Percentiles rank a stretch among this genome's conserved stretches.
phyloP scores from a whole-genome alignment of 2,888 invertebrate genomes.

The Cynaeus angustus region DNA sequence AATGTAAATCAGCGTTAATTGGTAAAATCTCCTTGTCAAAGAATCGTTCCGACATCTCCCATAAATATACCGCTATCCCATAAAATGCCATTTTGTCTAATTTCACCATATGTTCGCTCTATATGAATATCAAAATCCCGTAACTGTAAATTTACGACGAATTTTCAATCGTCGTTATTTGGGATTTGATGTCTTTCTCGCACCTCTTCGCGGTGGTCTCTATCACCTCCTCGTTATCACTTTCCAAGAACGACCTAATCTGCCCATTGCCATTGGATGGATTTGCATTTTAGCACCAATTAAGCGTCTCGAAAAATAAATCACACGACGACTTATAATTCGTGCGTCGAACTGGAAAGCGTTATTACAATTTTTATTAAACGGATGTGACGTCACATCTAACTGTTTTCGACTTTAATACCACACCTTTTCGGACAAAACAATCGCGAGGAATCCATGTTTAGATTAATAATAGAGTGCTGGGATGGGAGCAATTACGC shows the following conservation, averaged over 20 bases:
- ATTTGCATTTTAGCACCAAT: constrained; percentile 39
- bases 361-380: constrained; percentile 50
- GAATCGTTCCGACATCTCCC: background rate
- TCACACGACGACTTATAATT: constrained; percentile 3
- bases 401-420: constrained; percentile 60
- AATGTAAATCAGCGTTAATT: no score
- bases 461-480: constrained; percentile 60
- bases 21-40: no score
- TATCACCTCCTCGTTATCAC: constrained; percentile 38
- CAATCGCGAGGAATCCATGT: constrained; percentile 61
- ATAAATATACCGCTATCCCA: constrained; percentile 38
- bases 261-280: constrained; percentile 20
- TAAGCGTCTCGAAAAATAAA: constrained; percentile 25
- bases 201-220: constrained; percentile 41
- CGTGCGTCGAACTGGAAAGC: constrained; percentile 6
- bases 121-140: constrained; percentile 21
- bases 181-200: constrained; percentile 32
- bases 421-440: constrained; percentile 62
- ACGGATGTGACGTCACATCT: constrained; percentile 59
- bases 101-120: constrained; percentile 33
- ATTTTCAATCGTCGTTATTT: constrained; percentile 22
- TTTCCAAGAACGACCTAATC: constrained; percentile 38
- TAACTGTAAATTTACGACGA: constrained; percentile 38
- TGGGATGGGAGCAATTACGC: background rate
- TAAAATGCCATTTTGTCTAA: constrained; percentile 37